A percentile compares a stretch with the other conserved stretches of the same genome.
Conservation (phyloP, 2,797 vertebrate species). For the Acanthis flammea region DNA sequence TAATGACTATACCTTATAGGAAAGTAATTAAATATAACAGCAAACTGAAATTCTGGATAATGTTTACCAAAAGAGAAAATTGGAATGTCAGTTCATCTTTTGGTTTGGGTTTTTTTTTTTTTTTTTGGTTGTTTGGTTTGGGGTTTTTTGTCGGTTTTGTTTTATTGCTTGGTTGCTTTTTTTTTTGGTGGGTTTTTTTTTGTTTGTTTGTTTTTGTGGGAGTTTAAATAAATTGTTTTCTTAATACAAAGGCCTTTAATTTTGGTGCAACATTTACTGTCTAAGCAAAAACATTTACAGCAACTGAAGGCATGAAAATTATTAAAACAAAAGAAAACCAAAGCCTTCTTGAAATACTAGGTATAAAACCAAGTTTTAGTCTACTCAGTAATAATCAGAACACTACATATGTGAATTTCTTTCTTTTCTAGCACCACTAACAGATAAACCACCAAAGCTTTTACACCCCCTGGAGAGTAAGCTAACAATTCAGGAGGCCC, state of each 20-base stretch:
- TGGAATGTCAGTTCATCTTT: neutral
- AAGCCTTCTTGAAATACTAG: neutral
- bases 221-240: neutral
- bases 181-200: neutral
- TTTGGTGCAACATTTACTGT: neutral
- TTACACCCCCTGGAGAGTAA: slow-evolving; percentile 91
- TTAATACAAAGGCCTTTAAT: neutral
- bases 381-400: neutral
- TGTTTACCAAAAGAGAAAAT: neutral
- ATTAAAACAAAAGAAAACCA: neutral
- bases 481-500: slow-evolving; percentile 88
- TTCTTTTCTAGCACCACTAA: slow-evolving; percentile 88
- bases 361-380: neutral
- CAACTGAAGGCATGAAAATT: neutral
- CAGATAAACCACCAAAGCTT: slow-evolving; percentile 96
- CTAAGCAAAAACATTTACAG: neutral
- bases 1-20: neutral
- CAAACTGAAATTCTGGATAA: neutral
- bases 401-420: slow-evolving; percentile 43
- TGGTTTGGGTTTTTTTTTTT: accelerated
- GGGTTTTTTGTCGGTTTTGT: neutral
- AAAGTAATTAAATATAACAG: neutral
- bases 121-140: neutral
- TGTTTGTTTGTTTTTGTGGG: neutral
- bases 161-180: neutral